Conservation (phyloP, 2,113 vertebrate genomes). For the Microcebus lehilahytsara region DNA sequence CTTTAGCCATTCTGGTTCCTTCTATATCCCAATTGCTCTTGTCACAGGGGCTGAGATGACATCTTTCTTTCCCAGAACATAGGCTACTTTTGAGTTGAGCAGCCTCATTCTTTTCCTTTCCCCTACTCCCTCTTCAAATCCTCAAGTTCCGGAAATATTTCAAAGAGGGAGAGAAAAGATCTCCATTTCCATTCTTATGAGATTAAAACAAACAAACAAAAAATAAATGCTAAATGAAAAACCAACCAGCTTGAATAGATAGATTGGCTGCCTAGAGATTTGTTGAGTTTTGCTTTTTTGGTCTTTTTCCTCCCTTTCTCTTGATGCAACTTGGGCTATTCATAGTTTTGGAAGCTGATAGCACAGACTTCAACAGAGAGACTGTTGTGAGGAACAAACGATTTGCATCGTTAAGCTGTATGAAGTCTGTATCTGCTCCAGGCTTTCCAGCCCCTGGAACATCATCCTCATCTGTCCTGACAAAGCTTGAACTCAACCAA, state of each 20-base stretch:
- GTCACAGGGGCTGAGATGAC: too few species aligned
- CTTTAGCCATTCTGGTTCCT: background rate
- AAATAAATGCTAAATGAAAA: background rate
- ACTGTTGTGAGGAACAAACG: background rate
- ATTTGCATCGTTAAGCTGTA: background rate
- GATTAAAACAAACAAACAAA: background rate
- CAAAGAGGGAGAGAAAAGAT: background rate
- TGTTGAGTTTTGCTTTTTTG: background rate
- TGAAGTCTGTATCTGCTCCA: background rate
- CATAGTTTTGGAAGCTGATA: conserved; percentile 17
- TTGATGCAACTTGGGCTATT: background rate
- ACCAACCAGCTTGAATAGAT: background rate
- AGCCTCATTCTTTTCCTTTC: background rate
- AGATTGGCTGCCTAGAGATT: background rate
- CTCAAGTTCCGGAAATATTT: background rate
- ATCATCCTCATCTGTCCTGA: background rate
- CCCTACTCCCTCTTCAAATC: background rate
- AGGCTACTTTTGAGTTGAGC: background rate
- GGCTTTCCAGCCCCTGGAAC: background rate
- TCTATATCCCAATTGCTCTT: rapidly evolving
- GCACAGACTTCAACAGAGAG: background rate
- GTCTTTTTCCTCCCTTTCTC: background rate
- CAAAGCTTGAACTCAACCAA: background rate
- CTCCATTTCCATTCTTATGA: background rate
- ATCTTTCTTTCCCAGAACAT: background rate